Base-by-base conservation (phyloP, 1,140 invertebrate species). In the Heterodera schachtii region DNA sequence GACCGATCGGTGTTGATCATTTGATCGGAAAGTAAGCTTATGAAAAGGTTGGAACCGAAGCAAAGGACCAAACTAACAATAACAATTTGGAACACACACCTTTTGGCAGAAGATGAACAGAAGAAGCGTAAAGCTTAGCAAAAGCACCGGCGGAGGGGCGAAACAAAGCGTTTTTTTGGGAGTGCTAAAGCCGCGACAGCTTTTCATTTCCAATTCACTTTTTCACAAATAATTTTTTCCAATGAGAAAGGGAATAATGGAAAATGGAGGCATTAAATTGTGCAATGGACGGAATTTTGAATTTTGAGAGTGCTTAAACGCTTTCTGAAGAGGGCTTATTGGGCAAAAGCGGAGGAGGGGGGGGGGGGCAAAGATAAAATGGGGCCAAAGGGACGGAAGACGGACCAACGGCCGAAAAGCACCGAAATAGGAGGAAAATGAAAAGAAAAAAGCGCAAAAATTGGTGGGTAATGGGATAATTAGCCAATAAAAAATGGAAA, bases 271-370 rank as follows among this genome's bases (percentile, higher is more conserved):
- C 31, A 31, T 31, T 31, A 31, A 64, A 64, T 64, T 64, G 5
- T 64, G 57, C 16, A 64, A 64, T 64, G 57, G 57, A 64, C 16
- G 57, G 57, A 64, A 64, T 64, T 64, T 64, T 64, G 57, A 64
- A 64, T 64, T 64, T 64, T 64, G 57, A 64, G 57, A 64, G 57
- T 64, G 57, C 57, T 64, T 64, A 64, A 64, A 13, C 11, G 57
- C 1, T 64, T 64, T 19, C 16, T 64, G 57, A 16, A 19, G 16
- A 19, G 57, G 16, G 52, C 52, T 52, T 52, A 52, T 6, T 6
- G 57, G 57, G 57, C 11, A 5, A 0, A 19, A 19, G 57, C 13
- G 16, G 57, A 19, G 16, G 4, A 19, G 57, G 57, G 13, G 57
- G 13, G 57, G 57, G 57, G 57, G 49, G 6, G 11, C 6, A 52